Evolutionary conservation across 2,888 invertebrate genomes (phyloP), one percentile per base, ranked within the genome.

Genomic region (Scaptomyza polygonia): DNA sequence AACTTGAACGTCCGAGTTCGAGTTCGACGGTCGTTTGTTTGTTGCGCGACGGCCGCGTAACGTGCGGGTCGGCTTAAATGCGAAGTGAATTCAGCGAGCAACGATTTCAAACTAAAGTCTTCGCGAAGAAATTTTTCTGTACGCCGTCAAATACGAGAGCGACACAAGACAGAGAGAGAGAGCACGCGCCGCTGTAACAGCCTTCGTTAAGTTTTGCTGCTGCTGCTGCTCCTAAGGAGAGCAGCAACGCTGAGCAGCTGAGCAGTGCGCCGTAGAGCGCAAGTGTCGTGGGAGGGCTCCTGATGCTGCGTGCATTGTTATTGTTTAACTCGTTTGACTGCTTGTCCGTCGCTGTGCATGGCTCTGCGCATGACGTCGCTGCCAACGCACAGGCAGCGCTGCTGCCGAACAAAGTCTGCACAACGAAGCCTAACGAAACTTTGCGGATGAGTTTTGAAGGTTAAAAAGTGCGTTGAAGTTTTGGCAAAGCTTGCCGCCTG

Each of bases 381-480:
- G 69, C 21, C 56, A 57, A 27, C 47, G 62, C 34, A 34, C 51
- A 21, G 54, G 69, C 85, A 63, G 82, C 76, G 79, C 85, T 79
- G 79, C 30, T 53, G 55, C 44, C 69, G 72, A 54, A 57, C 16
- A 42, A 36, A 51, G 39, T 57, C 47, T 64, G 69, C 70, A 67
- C 51, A 32, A 39, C 29, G n/a, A 21, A 18, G 44, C 43, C 67
- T 16, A 57, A 68, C 81, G 75, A 72, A 74, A 43, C 64, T 49
- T 66, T 59, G 51, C 42, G 63, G 67, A 45, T 68, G 63, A 56
- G 52, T 69, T 84, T 89, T 88, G 88, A 88, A 89, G 88, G 88
- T 88, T 88, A 89, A 87, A 86, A 88, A 83, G 83, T 88, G 87
- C 87, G 87, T 88, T 77, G 49, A 70, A 34, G 45, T 53, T 67